Evolutionary conservation across 2,797 vertebrate genomes (phyloP).

Genomic region (Lutjanus campechanus): DNA sequence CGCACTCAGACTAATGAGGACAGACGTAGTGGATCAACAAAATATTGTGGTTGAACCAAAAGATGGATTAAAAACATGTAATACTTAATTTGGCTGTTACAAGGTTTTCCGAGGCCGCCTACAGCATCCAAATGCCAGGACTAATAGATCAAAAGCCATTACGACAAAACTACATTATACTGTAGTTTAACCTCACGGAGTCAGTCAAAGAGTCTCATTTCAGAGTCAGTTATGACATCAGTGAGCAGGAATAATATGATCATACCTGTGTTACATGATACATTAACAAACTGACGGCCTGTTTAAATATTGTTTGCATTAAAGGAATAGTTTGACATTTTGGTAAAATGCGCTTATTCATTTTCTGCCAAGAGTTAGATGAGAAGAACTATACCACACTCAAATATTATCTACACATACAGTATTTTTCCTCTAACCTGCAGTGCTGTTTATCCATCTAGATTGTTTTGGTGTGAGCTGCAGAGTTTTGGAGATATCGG

Average conservation of each 20-base stretch:
- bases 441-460: too few relatives aligned
- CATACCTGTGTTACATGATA: constrained; percentile 2
- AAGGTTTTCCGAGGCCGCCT: constrained; percentile 48
- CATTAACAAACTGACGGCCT: background rate
- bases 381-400: background rate
- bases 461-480: too few relatives aligned
- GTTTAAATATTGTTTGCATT: background rate
- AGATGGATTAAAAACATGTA: constrained; percentile 64
- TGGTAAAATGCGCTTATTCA: background rate
- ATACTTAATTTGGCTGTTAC: constrained; percentile 70
- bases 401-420: too few relatives aligned
- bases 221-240: background rate
- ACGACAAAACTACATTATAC: constrained; percentile 16
- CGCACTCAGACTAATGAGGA: constrained; percentile 55
- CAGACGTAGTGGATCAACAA: constrained; percentile 56
- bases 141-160: constrained; percentile 48
- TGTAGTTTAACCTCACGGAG: constrained; percentile 26
- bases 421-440: too few relatives aligned
- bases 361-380: background rate
- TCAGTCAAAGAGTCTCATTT: background rate
- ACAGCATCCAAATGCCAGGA: constrained; percentile 44
- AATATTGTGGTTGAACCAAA: constrained; percentile 62
- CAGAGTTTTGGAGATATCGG: too few relatives aligned
- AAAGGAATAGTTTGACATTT: background rate
- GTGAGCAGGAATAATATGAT: constrained; percentile 4